Percentiles rank a stretch among this genome's conserved stretches.
Conservation (phyloP, 2,113 vertebrate genomes). For the Parus major region DNA sequence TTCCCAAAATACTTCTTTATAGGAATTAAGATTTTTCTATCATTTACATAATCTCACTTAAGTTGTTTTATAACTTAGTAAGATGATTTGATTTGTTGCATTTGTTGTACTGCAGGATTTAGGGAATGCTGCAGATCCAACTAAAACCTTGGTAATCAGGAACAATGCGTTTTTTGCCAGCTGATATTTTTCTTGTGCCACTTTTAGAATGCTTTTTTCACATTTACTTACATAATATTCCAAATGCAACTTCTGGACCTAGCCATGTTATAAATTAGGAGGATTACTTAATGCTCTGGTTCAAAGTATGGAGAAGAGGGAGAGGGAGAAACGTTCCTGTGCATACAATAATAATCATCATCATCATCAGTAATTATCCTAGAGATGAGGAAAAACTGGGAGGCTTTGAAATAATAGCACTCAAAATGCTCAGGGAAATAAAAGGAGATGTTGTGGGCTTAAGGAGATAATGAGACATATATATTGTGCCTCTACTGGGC, state of each 20-base stretch:
- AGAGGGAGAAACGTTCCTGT: neutral
- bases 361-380: neutral
- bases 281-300: neutral
- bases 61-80: neutral
- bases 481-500: neutral
- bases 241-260: neutral
- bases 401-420: neutral
- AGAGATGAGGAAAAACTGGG: neutral
- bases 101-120: neutral
- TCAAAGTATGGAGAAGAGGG: neutral
- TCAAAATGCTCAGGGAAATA: neutral
- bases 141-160: neutral
- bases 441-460: neutral
- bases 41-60: neutral
- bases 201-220: neutral
- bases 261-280: neutral
- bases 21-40: neutral
- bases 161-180: neutral
- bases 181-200: neutral
- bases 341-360: neutral
- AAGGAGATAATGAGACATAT: neutral
- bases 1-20: neutral
- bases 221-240: neutral
- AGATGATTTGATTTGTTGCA: neutral
- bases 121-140: neutral